These are phyloP conservation scores for Neodiprion virginianus DNA, from an alignment of 1,140 invertebrate species.

Conservation along the genomic window DNA sequence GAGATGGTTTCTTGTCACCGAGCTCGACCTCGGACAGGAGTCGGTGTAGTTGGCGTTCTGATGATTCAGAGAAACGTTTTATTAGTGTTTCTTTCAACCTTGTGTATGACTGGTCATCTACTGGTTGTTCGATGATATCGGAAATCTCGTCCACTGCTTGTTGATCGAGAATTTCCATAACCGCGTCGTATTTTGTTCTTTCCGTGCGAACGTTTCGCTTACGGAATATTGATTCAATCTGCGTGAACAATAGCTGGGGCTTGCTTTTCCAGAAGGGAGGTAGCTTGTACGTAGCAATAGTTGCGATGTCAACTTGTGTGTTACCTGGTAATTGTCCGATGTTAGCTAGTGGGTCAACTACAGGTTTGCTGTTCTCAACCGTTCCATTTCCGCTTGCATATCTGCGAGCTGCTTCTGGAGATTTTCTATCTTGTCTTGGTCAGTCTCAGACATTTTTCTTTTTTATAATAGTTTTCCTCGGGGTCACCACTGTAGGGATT, in stretches of 20 bases:
- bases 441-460: too few relatives aligned
- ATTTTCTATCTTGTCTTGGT: too few relatives aligned
- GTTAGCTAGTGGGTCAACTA: too few relatives aligned
- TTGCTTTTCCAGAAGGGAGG: constrained; percentile 22
- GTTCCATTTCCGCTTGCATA: too few relatives aligned
- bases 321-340: too few relatives aligned
- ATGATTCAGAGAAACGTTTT: constrained; percentile 29
- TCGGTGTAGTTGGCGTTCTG: constrained; percentile 30
- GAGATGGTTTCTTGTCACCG: constrained; percentile 34
- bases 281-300: not conserved
- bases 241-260: constrained; percentile 27
- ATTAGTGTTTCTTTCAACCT: constrained; percentile 24
- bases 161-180: constrained; percentile 23
- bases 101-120: constrained; percentile 21
- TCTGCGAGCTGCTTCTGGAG: too few relatives aligned
- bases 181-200: constrained; percentile 23
- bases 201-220: constrained; percentile 13
- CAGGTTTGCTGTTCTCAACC: too few relatives aligned
- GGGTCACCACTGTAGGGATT: too few relatives aligned
- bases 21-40: constrained; percentile 35
- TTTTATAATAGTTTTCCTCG: too few relatives aligned
- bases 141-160: constrained; percentile 21
- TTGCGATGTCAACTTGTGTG: too few relatives aligned
- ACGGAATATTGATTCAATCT: constrained; percentile 24
- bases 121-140: constrained; percentile 22